These are phyloP conservation scores for Damaliscus lunatus DNA, from an alignment of 2,113 vertebrate genomes.

Conservation along the genomic window DNA sequence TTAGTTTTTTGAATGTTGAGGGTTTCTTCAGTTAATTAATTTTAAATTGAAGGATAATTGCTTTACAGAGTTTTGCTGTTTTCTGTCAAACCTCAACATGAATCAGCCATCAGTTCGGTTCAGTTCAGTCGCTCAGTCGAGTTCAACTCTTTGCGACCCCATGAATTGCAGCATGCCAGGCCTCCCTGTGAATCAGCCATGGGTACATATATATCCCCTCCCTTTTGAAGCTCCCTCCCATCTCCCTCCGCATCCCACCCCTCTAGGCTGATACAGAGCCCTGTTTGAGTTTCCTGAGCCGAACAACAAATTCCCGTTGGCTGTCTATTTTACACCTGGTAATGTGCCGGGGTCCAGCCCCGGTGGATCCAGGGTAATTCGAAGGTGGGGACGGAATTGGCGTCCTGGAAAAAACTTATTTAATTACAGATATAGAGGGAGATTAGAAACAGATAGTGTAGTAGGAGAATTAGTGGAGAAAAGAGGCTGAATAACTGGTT, in stretches of 20 bases:
- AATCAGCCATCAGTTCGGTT: neutral
- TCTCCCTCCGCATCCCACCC: neutral
- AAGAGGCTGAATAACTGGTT: no score
- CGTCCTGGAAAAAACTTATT: no score
- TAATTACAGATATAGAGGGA: no score
- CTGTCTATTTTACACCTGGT: accelerated
- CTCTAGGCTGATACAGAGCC: neutral
- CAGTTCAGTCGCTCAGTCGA: no score
- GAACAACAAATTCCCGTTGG: accelerated
- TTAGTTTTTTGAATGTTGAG: neutral
- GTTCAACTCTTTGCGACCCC: no score
- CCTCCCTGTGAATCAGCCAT: neutral
- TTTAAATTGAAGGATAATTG: neutral
- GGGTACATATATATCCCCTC: neutral
- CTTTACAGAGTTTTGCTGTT: neutral
- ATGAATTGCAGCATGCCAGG: no score
- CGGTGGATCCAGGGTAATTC: no score
- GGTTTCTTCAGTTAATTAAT: neutral
- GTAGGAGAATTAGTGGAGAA: no score
- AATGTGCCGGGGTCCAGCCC: no score
- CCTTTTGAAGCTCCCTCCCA: neutral
- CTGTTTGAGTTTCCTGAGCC: neutral
- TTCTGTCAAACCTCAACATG: neutral
- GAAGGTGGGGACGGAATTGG: no score
- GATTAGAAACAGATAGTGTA: no score